phyloP scores from a whole-genome alignment of 2,888 invertebrate genomes.

The Tenthredo mesomela region DNA sequence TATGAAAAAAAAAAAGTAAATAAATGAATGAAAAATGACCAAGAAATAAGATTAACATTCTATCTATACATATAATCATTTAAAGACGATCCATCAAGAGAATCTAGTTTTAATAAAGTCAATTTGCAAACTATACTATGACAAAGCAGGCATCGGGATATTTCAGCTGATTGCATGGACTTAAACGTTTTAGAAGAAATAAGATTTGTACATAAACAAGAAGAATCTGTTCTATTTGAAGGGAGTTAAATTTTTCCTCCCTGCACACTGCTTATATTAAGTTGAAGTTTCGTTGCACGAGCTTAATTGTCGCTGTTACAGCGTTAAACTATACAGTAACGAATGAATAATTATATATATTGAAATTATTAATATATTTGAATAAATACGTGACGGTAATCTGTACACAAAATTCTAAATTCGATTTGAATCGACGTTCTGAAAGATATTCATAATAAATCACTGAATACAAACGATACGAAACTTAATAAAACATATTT shows the following conservation, averaged over 20 bases:
- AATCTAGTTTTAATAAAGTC: conserved; percentile 1
- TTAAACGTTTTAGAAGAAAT: conserved; percentile 59
- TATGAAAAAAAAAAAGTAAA: background rate
- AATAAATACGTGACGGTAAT: conserved; percentile 60
- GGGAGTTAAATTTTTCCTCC: background rate
- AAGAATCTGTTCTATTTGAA: conserved; percentile 52
- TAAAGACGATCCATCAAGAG: background rate
- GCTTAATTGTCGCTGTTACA: conserved; percentile 64
- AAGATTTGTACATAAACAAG: conserved; percentile 64
- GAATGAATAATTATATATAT: conserved; percentile 57
- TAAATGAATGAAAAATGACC: background rate
- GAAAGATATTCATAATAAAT: background rate
- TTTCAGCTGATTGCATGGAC: conserved; percentile 58
- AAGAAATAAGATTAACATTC: conserved; percentile 13
- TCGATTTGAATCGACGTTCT: background rate
- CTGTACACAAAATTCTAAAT: conserved; percentile 55
- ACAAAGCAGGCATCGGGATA: conserved; percentile 53
- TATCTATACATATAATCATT: background rate
- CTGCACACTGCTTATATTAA: conserved; percentile 62
- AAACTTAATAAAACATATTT: background rate
- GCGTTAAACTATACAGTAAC: conserved; percentile 63
- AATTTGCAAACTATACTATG: conserved; percentile 8
- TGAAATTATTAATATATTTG: conserved; percentile 62
- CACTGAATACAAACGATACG: background rate
- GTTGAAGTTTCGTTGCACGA: conserved; percentile 67